These are phyloP conservation scores for Pteropus alecto DNA, from an alignment of 2,113 vertebrate genomes.

Conservation along the genomic window DNA sequence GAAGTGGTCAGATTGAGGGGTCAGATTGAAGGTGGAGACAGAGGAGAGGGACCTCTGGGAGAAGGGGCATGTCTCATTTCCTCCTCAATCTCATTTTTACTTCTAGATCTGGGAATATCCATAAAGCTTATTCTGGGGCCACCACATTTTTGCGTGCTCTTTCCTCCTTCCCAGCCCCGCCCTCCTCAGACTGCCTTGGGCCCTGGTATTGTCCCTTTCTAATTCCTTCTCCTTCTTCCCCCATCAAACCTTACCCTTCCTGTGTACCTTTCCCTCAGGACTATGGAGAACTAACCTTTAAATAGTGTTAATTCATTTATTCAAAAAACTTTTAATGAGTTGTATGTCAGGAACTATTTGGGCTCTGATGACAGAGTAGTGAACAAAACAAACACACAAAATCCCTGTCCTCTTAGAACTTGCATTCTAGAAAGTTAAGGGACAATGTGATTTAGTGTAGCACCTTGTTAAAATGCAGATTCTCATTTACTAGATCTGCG, in stretches of 20 bases:
- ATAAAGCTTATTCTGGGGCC: not conserved
- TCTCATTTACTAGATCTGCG: not conserved
- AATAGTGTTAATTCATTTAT: not conserved
- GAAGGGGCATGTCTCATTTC: not conserved
- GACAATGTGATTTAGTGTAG: not conserved
- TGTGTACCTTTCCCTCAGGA: not conserved
- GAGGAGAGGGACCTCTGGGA: not conserved
- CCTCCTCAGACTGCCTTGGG: rapidly evolving
- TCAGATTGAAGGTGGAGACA: not conserved
- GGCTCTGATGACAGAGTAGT: not conserved
- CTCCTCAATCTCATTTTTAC: not conserved
- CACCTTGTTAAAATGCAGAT: not conserved
- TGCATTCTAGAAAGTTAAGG: not conserved
- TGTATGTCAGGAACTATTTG: not conserved
- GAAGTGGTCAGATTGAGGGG: not conserved
- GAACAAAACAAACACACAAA: not conserved
- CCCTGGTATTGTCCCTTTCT: not conserved
- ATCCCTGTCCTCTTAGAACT: not conserved
- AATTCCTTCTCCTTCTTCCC: not conserved
- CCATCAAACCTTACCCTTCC: not conserved
- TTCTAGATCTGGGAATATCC: not conserved
- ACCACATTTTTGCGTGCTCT: not conserved
- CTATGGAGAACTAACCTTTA: too few species aligned
- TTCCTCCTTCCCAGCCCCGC: not conserved
- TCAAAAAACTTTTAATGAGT: not conserved